Evolutionary conservation across 2,113 vertebrate species (phyloP), one percentile per base, ranked within the genome.

Genomic region (Sceloporus tristichus): DNA sequence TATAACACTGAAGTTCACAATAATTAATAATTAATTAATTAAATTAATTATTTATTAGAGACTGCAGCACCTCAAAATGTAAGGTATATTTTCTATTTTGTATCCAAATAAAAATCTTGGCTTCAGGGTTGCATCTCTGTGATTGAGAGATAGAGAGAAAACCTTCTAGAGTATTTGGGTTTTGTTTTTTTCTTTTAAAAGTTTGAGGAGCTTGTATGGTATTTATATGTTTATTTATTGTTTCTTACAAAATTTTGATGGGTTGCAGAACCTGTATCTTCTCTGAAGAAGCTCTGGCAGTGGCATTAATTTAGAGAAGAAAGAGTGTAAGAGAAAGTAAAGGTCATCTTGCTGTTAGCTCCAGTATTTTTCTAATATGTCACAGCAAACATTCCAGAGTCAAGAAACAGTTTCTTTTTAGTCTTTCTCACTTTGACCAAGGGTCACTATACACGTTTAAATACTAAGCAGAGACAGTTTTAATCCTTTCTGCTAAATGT

Each of bases 281-380:
- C n/a, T 88, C 89, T 91, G 87, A 91, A 48, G 62, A 88, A 88
- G 87, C 71, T 80, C 21, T 42, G 71, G 91, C 86, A 85, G 62
- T 91, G 90, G 86, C 90, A 90, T 92, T 65, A n/a, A 81, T 65
- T 38, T 23, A 65, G 6, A 65, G 25, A n/a, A 7, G 7, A 34
- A 7, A 59, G 2, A 62, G 54, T n/a, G 34, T 34, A 81, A 48
- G 65, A 82, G 38, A 66, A 66, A 34, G 21, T 68, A 82, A 82
- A 68, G 23, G 34, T 82, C 29, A 68, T 9, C 80, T 27, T 82
- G 80, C 62, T 82, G 34, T 14, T 48, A 68, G 38, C 19, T 25
- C 62, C 62, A 42, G 14, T 23, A 42, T 68, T 48, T 82, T 18
- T 56, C 78, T 5, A 7, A 59, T 80, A 59, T 56, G 40, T n/a